Evolutionary conservation across 1,140 invertebrate species (phyloP).

Genomic region (Zaprionus taronus): DNA sequence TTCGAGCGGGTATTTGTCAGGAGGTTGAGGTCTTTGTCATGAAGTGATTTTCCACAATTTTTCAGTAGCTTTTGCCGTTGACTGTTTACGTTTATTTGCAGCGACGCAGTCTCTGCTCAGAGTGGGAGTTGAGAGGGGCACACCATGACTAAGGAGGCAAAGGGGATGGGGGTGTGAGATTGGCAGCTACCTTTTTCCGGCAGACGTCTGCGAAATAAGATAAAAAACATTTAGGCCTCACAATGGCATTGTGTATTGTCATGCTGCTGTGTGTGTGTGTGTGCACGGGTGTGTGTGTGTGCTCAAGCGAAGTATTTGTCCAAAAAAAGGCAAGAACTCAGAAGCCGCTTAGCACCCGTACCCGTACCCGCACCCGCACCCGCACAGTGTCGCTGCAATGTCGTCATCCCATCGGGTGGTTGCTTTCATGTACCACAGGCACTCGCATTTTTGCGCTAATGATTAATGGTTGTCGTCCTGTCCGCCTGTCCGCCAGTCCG

Average conservation of each 20-base stretch:
- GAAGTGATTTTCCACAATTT: conserved; percentile 78
- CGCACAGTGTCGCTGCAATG: conserved; percentile 2
- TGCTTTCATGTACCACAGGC: conserved; percentile 35
- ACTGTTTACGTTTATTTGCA: conserved; percentile 21
- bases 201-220: conserved; percentile 74
- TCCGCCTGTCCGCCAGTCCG: conserved; percentile 19
- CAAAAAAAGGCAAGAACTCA: conserved; percentile 49
- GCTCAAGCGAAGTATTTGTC: conserved; percentile 15
- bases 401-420: conserved; percentile 39
- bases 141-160: background rate
- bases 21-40: conserved; percentile 58
- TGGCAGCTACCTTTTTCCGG: conserved; percentile 47
- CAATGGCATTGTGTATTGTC: conserved; percentile 62
- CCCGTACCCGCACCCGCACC: conserved; percentile 2
- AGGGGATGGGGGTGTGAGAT: background rate
- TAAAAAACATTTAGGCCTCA: conserved; percentile 68
- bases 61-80: conserved; percentile 45
- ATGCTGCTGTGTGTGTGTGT: conserved; percentile 26
- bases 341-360: conserved; percentile 49
- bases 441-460: conserved; percentile 74
- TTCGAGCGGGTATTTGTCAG: conserved; percentile 9
- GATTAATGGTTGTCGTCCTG: conserved; percentile 73
- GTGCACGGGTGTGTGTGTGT: conserved; percentile 16
- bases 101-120: background rate
- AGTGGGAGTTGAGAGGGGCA: background rate